Evolutionary conservation across 2,797 vertebrate genomes (phyloP), one percentile per base, ranked within the genome.

Genomic region (Eupleurogrammus muticus): DNA sequence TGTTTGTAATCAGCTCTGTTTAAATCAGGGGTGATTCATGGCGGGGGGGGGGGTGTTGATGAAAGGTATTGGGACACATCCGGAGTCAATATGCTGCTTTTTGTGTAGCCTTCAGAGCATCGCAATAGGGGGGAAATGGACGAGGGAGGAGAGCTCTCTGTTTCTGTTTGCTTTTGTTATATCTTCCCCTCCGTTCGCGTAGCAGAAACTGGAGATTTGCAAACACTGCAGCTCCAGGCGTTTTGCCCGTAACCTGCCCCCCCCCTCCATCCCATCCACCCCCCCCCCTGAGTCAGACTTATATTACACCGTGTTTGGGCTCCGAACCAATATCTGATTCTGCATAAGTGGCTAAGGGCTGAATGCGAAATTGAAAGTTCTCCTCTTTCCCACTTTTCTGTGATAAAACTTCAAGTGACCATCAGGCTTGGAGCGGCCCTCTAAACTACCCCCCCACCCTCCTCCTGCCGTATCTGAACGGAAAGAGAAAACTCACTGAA

Each of bases 51-150:
- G 35, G 35, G 35, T 17, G 71, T 20, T 59, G 67, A 81, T 77
- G 24, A 75, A 81, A 82, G 49, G 59, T 60, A 44, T 54, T 80
- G 74, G 70, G 79, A 85, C 40, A 66, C 68, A 83, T 82, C 73
- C 75, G 82, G 58, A 66, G 70, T 63, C 72, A 60, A 62, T 78
- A 70, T 75, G 64, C 65, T 88, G 74, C 77, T 85, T 87, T 83
- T 82, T 85, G 73, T 84, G 81, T 85, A 74, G 80, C 84, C 66
- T 80, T 89, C 75, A 85, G 71, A 84, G 71, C 60, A 75, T 71
- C 42, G 42, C 76, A 78, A 68, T 67, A 69, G 47, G 47, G 47
- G 38, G 53, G 58, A 54, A 70, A 77, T 58, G 49, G 66, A 72
- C 73, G 60, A 38, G 49, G 65, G 79, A 76, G 48, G 56, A 78